Percentiles rank a stretch among this genome's conserved stretches.
These are phyloP conservation scores for Plagodis dolabraria DNA, from an alignment of 2,888 invertebrate genomes.

Conservation along the genomic window DNA sequence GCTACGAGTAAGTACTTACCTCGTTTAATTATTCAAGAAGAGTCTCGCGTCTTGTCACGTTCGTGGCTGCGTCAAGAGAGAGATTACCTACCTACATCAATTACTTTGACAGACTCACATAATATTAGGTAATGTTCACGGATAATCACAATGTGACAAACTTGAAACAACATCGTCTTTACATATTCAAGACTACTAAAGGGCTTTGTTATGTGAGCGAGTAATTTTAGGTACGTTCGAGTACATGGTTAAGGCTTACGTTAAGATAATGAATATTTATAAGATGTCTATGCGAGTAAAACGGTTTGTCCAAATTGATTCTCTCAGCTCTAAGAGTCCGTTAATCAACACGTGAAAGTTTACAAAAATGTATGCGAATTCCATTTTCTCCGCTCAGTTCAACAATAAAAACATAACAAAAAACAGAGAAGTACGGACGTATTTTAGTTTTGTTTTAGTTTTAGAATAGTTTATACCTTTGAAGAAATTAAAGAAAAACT, in stretches of 20 bases:
- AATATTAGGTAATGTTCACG: constrained; percentile 10
- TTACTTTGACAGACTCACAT: constrained; percentile 16
- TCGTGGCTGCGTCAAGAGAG: constrained; percentile 10
- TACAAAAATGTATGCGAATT: too few species aligned
- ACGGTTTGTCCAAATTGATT: constrained; percentile 5
- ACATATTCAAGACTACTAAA: background rate
- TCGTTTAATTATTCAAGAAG: constrained; percentile 28
- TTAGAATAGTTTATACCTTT: too few species aligned
- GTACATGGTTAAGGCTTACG: too few species aligned
- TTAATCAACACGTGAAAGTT: too few species aligned
- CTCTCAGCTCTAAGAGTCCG: constrained; percentile 10
- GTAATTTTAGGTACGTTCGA: background rate
- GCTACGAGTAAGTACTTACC: constrained; percentile 2
- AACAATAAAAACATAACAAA: too few species aligned
- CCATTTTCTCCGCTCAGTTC: too few species aligned
- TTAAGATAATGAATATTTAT: too few species aligned
- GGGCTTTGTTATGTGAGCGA: background rate
- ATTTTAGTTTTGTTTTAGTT: too few species aligned
- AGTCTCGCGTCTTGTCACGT: constrained; percentile 17
- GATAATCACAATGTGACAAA: constrained; percentile 8
- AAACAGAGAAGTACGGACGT: too few species aligned
- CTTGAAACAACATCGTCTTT: constrained; percentile 3
- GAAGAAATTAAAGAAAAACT: too few species aligned
- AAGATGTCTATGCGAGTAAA: too few species aligned
- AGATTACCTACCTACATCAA: constrained; percentile 11